Base-by-base conservation (phyloP, 2,113 vertebrate genomes). In the Chaetodon auriga region DNA sequence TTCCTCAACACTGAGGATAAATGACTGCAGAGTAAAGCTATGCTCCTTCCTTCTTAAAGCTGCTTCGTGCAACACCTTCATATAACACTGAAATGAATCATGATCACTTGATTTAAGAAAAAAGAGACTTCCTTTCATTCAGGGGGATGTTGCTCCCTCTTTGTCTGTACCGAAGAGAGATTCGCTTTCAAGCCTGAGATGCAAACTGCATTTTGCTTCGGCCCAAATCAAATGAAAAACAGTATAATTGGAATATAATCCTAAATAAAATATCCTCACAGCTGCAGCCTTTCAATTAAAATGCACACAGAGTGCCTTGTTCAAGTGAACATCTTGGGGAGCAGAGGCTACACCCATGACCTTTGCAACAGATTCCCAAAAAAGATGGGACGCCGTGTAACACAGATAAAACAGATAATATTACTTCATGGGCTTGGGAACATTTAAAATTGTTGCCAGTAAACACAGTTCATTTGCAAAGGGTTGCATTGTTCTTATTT, bases 171-270 rank as follows among this genome's bases (percentile, higher is more conserved):
- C 2, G 51, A 23, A 6, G 35, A 53, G 36, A 45, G 35, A 70
- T 41, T 53, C n/a, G 3, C 38, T 19, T 16, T 51, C 45, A 43
- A 60, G 69, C 41, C 38, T 30, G 41, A 72, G 38, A 25, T 55
- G 19, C 51, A 57, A 71, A 71, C 19, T 63, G 64, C 35, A 68
- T 23, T 62, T 45, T 3, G 51, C 54, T 61, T 75, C 36, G 2
- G 0, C 68, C 14, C 25, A 41, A 15, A 7, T 43, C 2, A 11
- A n/a, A 41, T 43, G 10, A 57, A 72, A 80, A 64, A 60, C 14
- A 36, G 45, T 18, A 68, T 6, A 61, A 38, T n/a, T 35, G 55
- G 36, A 49, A 36, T 61, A 61, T 21, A 35, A 46, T 45, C 36
- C 15, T 45, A 35, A 65, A 36, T 66, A 25, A 72, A 78, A 83